Base-by-base conservation (phyloP, 1,140 invertebrate genomes). In the Delia radicum region DNA sequence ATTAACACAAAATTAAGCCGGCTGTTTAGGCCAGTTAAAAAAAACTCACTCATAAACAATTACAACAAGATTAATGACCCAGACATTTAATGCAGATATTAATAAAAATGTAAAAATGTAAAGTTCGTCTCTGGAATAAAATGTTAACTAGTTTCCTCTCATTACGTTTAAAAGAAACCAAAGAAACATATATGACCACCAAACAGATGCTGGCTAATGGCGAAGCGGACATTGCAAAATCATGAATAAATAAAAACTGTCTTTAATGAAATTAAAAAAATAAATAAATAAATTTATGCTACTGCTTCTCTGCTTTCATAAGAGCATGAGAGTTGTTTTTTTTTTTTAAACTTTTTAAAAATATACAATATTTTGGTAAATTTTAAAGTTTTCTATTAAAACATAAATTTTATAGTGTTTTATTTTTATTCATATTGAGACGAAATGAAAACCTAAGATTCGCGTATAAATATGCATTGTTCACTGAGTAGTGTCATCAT, bases 391-490 rank as follows among this genome's bases (percentile, higher is more conserved):
- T 21, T 55, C 46, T 55, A 6, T 55, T 18, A 55, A 21, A n/a
- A 55, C n/a, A 1, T 21, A 55, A 55, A 10, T 18, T 55, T 21
- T 55, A 18, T 46, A 46, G 31, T 21, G 18, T 18, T 4, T n/a
- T n/a, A 24, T 10, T 55, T 55, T 55, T 55, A 21, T 55, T 55
- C 7, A 55, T 55, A 21, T 55, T 55, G 3, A 15, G 37, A 10
- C 3, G 6, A 33, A 42, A 1, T 42, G 37, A 15, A 42, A 48
- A n/a, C n/a, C n/a, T n/a, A 55, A 55, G 48, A 33, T 37, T 69
- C 65, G 29, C n/a, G 18, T 69, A 69, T 69, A 69, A 69, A 69
- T 69, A 69, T 69, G n/a, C 29, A 69, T 18, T 21, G n/a, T 69
- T 12, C 21, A 12, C 6, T 21, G 31, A 21, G 8, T 37, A 37